phyloP scores from a whole-genome alignment of 2,797 vertebrate genomes.

The Acanthurus lineatus region DNA sequence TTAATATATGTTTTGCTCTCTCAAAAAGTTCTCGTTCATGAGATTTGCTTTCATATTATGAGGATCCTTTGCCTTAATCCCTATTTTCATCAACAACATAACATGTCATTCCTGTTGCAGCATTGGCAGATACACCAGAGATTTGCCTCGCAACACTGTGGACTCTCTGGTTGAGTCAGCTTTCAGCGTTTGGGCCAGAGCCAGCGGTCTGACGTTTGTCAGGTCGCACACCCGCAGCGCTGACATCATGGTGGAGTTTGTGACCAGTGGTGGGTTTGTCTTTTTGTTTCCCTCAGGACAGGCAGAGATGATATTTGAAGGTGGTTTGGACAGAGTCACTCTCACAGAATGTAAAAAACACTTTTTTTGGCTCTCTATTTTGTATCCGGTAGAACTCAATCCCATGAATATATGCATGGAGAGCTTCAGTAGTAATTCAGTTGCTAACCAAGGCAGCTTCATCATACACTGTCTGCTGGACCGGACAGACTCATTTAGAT shows the following conservation, averaged over 20 bases:
- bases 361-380: neutral
- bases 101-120: conserved; percentile 57
- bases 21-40: neutral
- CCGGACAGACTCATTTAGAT: conserved; percentile 25
- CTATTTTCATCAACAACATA: neutral
- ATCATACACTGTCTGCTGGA: conserved; percentile 29
- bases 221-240: conserved; percentile 68
- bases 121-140: conserved; percentile 78
- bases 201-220: conserved; percentile 80
- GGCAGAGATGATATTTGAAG: neutral
- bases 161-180: conserved; percentile 81
- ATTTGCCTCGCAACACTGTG: conserved; percentile 80
- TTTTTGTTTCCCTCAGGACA: conserved; percentile 11
- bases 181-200: conserved; percentile 79
- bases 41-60: neutral
- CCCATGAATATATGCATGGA: neutral
- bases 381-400: neutral
- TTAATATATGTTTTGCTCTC: neutral
- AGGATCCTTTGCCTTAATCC: neutral
- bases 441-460: conserved; percentile 15
- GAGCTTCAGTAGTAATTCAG: conserved; percentile 31
- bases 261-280: conserved; percentile 73
- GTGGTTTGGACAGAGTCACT: neutral
- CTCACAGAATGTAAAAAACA: neutral
- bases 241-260: conserved; percentile 85